phyloP scores from a whole-genome alignment of 1,140 invertebrate genomes.

The Drosophila orosa region DNA sequence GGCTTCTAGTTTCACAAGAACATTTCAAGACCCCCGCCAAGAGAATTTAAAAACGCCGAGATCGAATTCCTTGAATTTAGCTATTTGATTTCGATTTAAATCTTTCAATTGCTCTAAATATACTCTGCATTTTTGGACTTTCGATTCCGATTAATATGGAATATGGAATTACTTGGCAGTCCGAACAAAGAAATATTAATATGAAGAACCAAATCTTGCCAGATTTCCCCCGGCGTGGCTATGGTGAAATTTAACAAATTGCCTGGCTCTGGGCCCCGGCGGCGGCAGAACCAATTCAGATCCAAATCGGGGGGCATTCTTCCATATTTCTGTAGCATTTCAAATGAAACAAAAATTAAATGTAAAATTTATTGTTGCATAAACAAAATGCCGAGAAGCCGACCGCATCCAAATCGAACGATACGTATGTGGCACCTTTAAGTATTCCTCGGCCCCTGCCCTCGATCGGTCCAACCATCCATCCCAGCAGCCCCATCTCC shows the following conservation, averaged over 20 bases:
- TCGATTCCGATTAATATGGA: conserved; percentile 19
- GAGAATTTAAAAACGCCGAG: neutral
- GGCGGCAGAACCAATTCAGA: conserved; percentile 28
- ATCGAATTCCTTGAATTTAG: neutral
- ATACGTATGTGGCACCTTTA: conserved; percentile 79
- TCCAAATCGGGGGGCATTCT: conserved; percentile 42
- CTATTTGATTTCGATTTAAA: conserved; percentile 6
- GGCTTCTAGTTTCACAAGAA: conserved; percentile 1
- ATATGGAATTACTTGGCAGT: conserved; percentile 39
- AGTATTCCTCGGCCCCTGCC: conserved; percentile 51
- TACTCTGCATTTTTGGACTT: neutral
- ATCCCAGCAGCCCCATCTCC: neutral
- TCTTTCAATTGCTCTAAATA: conserved; percentile 27
- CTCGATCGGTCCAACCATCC: conserved; percentile 8
- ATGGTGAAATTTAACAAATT: conserved; percentile 35
- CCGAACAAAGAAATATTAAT: conserved; percentile 34
- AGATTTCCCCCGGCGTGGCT: conserved; percentile 8
- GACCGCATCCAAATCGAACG: conserved; percentile 69
- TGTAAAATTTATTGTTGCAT: conserved; percentile 82
- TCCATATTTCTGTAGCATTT: conserved; percentile 64
- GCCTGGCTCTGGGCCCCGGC: conserved; percentile 7
- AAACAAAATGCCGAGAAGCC: conserved; percentile 76
- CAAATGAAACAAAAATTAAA: conserved; percentile 78
- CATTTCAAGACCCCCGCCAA: neutral
- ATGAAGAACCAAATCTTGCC: conserved; percentile 15